Evolutionary conservation across 2,797 vertebrate genomes (phyloP).

Genomic region (Spheniscus humboldti): DNA sequence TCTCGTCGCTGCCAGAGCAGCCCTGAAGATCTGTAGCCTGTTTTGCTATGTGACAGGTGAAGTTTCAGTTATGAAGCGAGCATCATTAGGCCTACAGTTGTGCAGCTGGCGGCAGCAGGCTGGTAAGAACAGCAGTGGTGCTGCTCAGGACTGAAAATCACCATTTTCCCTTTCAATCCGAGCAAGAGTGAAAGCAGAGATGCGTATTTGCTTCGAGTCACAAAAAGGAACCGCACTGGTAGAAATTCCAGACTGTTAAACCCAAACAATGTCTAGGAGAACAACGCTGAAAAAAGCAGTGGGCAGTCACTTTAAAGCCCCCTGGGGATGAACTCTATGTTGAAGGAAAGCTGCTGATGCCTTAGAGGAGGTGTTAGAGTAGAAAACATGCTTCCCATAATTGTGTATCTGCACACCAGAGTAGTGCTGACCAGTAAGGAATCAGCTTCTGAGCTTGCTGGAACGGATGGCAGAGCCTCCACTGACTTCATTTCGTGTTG

Average conservation of each 20-base stretch:
- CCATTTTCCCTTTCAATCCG: background rate
- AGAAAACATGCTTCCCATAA: background rate
- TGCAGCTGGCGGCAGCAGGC: background rate
- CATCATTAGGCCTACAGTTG: background rate
- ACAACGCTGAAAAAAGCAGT: background rate
- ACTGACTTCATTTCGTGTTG: background rate
- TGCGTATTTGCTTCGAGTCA: background rate
- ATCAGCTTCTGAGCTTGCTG: background rate
- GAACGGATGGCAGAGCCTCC: background rate
- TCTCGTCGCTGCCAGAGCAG: background rate
- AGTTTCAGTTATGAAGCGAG: background rate
- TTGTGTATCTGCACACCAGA: background rate
- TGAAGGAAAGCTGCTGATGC: background rate
- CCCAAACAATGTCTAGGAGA: background rate
- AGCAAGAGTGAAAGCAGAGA: background rate
- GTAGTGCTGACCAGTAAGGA: background rate
- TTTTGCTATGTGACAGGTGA: background rate
- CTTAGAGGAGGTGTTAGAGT: background rate
- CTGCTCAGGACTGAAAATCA: background rate
- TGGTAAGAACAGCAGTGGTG: background rate
- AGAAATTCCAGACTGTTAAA: background rate
- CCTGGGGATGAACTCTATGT: background rate
- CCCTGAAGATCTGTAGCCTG: background rate
- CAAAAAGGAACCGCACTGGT: background rate
- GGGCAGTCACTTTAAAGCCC: background rate